phyloP scores from a whole-genome alignment of 2,797 vertebrate species.

The Pseudochirops cupreus region DNA sequence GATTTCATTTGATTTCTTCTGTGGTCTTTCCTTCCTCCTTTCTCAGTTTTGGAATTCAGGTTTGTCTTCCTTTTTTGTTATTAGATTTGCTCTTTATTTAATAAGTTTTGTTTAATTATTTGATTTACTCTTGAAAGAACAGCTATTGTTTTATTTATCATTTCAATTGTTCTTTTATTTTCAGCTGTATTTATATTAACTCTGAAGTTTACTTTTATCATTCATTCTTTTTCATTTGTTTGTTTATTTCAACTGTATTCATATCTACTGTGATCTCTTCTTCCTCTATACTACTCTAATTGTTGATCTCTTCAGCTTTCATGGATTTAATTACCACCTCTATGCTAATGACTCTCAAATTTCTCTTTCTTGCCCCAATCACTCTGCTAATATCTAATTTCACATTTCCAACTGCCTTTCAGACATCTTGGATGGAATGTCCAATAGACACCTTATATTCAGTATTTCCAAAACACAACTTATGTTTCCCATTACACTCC shows the following conservation, averaged over 20 bases:
- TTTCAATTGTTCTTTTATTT: background rate
- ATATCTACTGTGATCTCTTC: background rate
- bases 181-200: background rate
- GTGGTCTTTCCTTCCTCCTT: background rate
- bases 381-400: background rate
- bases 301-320: background rate
- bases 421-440: background rate
- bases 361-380: background rate
- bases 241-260: background rate
- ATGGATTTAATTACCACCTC: background rate
- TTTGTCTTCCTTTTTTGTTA: background rate
- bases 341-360: background rate
- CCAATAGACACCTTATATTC: background rate
- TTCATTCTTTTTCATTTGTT: no score
- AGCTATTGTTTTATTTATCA: background rate
- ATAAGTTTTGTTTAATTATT: background rate
- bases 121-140: background rate
- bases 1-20: background rate
- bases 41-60: background rate
- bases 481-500: no score
- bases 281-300: background rate
- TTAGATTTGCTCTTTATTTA: background rate
- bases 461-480: no score
- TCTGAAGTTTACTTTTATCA: background rate
- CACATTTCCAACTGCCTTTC: background rate